Conservation (phyloP, 2,113 vertebrate genomes). For the Desmodus rotundus region DNA sequence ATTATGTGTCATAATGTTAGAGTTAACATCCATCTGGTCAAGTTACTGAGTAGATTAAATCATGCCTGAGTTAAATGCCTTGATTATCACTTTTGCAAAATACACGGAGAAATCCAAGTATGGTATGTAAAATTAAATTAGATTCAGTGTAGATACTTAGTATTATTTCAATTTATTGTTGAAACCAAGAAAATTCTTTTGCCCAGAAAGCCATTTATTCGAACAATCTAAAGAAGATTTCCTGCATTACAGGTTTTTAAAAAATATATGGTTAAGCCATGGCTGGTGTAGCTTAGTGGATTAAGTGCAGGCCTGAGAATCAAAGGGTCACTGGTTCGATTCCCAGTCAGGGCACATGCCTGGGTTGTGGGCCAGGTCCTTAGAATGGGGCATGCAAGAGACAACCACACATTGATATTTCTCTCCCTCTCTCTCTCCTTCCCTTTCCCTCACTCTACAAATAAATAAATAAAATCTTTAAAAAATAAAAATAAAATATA, state of each 20-base stretch:
- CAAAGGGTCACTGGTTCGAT: too few relatives aligned
- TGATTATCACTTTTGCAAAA: constrained; percentile 42
- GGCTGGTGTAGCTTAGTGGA: too few relatives aligned
- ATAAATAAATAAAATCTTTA: neutral
- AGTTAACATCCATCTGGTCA: neutral
- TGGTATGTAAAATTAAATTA: constrained; percentile 61
- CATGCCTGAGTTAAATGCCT: neutral
- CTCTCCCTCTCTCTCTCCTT: too few relatives aligned
- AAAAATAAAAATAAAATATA: neutral
- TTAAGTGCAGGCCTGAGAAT: too few relatives aligned
- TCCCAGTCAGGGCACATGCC: too few relatives aligned
- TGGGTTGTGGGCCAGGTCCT: too few relatives aligned
- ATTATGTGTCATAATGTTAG: neutral
- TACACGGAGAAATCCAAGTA: constrained; percentile 43
- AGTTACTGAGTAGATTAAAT: neutral
- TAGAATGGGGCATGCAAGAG: too few relatives aligned
- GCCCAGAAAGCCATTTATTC: neutral
- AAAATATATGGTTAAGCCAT: too few relatives aligned
- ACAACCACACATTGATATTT: too few relatives aligned
- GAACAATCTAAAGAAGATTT: neutral
- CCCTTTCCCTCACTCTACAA: too few relatives aligned
- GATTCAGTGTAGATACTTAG: constrained; percentile 38
- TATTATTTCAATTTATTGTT: constrained; percentile 29
- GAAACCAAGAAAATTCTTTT: neutral
- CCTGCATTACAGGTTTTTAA: neutral